Evolutionary conservation across 35 echinoderm and acorn worm genomes (phyloP), one percentile per base, ranked within the genome.

Genomic region (Stichopus chloronotus): DNA sequence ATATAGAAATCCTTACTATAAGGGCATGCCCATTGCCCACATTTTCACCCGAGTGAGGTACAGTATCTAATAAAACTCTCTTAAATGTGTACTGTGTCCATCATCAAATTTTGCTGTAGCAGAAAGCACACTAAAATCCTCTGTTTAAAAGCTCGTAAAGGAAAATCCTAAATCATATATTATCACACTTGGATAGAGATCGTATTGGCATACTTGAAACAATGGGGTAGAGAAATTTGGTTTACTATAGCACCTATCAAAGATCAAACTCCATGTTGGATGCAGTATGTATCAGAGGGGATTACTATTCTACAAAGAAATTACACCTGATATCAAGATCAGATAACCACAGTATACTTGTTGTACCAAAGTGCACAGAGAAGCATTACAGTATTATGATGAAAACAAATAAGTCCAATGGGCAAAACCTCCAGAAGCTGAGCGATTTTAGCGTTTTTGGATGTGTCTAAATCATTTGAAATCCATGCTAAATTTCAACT

Each of bases 161-260:
- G 25, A 52, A n/a, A 83, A 83, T 57, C 55, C 80, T 4, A 43
- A 53, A 56, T 83, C 52, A 11, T 7, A 83, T 0, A 83, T 83
- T 17, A 55, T 83, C 8, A 56, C 10, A 7, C 7, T 56, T 53
- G 80, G 80, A 55, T 53, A 83, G 52, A 16, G 56, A 83, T 5
- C 52, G 4, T 10, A 16, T 83, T 56, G 52, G 52, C 1, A 55
- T 83, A 10, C 53, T 83, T 5, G 80, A 83, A 57, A 83, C 80
- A 19, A 55, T 83, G 80, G 80, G 52, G 10, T 83, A 83, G 52
- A 83, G 56, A n/a, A 83, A 72, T n/a, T 53, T 83, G 4, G 25
- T 83, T 0, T 9, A 83, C 17, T 83, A 55, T 55, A 43, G 11
- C 5, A 83, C 80, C 5, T 83, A 56, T 43, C 52, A 43, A 83